A percentile compares a stretch with the other conserved stretches of the same genome.
Conservation (phyloP, 2,797 vertebrate genomes). For the Sarcoramphus papa region DNA sequence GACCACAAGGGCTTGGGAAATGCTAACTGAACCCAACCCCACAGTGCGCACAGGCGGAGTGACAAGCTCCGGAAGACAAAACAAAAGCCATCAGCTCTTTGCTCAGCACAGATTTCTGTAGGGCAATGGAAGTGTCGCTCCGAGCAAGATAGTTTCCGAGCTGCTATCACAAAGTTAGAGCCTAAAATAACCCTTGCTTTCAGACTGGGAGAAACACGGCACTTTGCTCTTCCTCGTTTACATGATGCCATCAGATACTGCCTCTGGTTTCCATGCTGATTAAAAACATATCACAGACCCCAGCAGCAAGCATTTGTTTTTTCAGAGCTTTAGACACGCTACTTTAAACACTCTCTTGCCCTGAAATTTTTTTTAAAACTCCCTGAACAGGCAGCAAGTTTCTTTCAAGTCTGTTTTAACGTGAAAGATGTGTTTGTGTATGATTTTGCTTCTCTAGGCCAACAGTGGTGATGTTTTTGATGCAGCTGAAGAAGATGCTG, state of each 20-base stretch:
- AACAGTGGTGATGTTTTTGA: slow-evolving; percentile 36
- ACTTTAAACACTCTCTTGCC: neutral
- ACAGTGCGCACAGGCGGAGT: neutral
- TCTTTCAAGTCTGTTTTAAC: slow-evolving; percentile 31
- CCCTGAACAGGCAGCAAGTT: neutral
- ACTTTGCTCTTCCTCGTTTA: neutral
- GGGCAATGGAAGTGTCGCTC: neutral
- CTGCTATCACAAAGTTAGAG: neutral
- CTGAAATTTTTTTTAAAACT: neutral
- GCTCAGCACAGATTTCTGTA: neutral
- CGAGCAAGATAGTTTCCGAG: neutral
- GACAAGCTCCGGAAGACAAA: neutral
- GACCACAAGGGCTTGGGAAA: neutral
- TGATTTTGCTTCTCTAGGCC: slow-evolving; percentile 23
- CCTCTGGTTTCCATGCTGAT: neutral
- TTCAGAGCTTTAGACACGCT: neutral
- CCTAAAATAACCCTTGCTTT: neutral
- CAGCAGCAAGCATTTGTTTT: neutral
- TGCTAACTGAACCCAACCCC: neutral
- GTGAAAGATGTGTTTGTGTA: slow-evolving; percentile 24
- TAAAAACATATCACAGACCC: neutral
- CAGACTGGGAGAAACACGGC: neutral
- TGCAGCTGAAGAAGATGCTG: slow-evolving; percentile 19
- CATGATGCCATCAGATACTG: neutral
- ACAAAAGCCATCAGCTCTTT: neutral